Evolutionary conservation across 2,888 invertebrate species (phyloP), one percentile per base, ranked within the genome.

Genomic region (Melolontha melolontha): DNA sequence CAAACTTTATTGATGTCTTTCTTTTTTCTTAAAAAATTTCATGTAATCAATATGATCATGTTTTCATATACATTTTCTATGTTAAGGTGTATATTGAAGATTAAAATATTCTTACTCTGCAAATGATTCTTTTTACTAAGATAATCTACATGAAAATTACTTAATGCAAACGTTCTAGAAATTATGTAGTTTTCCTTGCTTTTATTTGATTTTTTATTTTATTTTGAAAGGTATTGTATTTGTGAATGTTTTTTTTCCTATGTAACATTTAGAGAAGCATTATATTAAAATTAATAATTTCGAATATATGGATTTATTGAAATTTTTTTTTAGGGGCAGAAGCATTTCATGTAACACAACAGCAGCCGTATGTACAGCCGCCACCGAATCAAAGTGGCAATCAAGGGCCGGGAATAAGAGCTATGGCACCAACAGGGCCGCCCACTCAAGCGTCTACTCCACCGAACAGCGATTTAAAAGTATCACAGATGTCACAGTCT

Each of bases 401-500:
- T 70, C 82, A 82, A 76, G 82, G 79, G 69, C 79, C 78, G 70
- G 76, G 74, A 67, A 69, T 83, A 75, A 80, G 83, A 75, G 78
- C 77, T 57, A 80, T 83, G 74, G 76, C 80, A 70, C 78, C 79
- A 62, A 76, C 81, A 49, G 82, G 79, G 67, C 83, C 83, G 59
- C 83, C 83, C 22, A 83, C 80, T 72, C 83, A 83, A 74, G 75
- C 84, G 42, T 82, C 84, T n/a, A 83, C 84, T 39, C 84, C 83
- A 54, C 83, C 83, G 44, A 83, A 82, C 74, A 77, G 76, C 66
- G 83, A 82, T 70, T 71, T 83, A 50, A 84, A 83, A 76, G 81
- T 82, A 54, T 78, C 77, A 70, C 75, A 76, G 67, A 79, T 78
- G 72, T 79, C 77, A 66, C 72, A 77, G 40, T 71, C 78, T 50